Conservation (phyloP, 2,113 vertebrate genomes). For the Chaetodon auriga region DNA sequence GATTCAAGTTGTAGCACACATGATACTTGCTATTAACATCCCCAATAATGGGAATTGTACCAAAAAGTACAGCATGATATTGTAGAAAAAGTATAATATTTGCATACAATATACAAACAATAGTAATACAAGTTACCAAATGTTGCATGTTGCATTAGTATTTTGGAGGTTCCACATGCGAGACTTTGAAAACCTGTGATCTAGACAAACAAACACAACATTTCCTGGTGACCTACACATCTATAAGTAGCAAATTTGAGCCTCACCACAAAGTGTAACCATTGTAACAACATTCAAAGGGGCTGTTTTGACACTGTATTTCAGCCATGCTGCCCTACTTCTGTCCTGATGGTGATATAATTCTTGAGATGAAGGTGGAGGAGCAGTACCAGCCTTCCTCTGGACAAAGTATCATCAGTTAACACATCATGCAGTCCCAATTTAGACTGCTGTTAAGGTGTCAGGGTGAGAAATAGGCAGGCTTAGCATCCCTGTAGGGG, state of each 20-base stretch:
- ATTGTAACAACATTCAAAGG: neutral
- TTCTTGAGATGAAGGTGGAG: slow-evolving; percentile 29
- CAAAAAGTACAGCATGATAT: too few species aligned
- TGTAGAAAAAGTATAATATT: too few species aligned
- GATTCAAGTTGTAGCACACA: too few species aligned
- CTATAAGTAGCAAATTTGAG: neutral
- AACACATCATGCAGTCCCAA: slow-evolving; percentile 64
- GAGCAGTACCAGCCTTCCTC: neutral
- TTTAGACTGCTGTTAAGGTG: slow-evolving; percentile 65
- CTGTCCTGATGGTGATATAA: slow-evolving; percentile 43
- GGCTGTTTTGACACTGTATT: neutral
- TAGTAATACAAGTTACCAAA: too few species aligned
- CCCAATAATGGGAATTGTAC: too few species aligned
- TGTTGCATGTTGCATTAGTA: too few species aligned
- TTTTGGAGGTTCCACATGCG: too few species aligned
- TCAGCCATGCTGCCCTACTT: slow-evolving; percentile 22
- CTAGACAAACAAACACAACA: neutral
- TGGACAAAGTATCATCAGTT: slow-evolving; percentile 65
- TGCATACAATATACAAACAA: too few species aligned
- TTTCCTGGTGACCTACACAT: neutral
- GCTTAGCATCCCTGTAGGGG: slow-evolving; percentile 49
- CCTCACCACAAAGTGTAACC: neutral
- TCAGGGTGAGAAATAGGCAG: slow-evolving; percentile 63
- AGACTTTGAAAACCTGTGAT: neutral
- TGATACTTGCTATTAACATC: too few species aligned